Evolutionary conservation across 2,797 vertebrate genomes (phyloP).

Genomic region (Danio tinwini): DNA sequence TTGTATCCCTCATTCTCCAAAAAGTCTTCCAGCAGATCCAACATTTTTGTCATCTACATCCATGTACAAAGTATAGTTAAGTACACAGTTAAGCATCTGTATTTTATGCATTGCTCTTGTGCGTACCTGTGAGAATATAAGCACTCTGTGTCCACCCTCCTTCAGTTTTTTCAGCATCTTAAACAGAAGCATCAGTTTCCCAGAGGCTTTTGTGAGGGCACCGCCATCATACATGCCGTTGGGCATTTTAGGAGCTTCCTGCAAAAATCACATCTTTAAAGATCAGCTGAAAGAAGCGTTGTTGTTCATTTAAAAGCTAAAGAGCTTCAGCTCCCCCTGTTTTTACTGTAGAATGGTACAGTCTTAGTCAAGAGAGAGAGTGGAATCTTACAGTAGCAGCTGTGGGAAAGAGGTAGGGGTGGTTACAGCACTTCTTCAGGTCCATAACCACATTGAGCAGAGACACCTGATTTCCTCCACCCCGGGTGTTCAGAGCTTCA

Average conservation of each 20-base stretch:
- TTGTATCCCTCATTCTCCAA: constrained; percentile 98
- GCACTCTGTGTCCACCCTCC: constrained; percentile 94
- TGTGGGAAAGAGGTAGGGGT: constrained; percentile 97
- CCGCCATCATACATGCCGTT: constrained; percentile 98
- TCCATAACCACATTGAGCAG: constrained; percentile 99
- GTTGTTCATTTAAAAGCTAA: neutral
- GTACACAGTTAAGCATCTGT: neutral
- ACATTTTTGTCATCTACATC: constrained; percentile 95
- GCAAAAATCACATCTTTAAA: constrained; percentile 34
- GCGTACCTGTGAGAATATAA: constrained; percentile 91
- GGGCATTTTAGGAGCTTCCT: constrained; percentile 99
- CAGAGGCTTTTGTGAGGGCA: constrained; percentile 91
- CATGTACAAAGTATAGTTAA: neutral
- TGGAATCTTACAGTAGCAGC: constrained; percentile 86
- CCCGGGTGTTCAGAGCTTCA: constrained; percentile 95
- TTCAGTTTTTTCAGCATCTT: constrained; percentile 98
- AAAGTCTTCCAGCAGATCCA: constrained; percentile 96
- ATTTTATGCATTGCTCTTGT: neutral
- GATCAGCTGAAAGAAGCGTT: constrained; percentile 6
- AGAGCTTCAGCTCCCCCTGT: neutral
- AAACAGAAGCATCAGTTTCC: constrained; percentile 91
- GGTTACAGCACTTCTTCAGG: constrained; percentile 98
- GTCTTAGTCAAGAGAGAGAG: neutral
- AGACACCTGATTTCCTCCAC: constrained; percentile 97
- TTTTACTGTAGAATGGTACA: neutral